phyloP scores from a whole-genome alignment of 2,797 vertebrate species.

The Aeoliscus strigatus region DNA sequence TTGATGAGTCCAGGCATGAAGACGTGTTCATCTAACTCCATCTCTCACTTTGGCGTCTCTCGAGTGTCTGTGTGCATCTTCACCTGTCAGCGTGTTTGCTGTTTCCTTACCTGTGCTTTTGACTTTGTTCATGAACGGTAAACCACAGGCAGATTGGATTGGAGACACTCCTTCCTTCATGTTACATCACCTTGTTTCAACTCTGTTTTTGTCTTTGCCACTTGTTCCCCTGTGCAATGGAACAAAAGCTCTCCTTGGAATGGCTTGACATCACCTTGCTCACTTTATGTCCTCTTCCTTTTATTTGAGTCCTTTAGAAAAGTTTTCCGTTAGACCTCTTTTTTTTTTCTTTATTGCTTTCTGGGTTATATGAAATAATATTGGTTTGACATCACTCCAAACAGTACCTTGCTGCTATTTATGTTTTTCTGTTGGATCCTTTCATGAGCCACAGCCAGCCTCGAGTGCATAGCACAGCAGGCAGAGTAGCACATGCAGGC shows the following conservation, averaged over 20 bases:
- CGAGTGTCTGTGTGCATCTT: conserved; percentile 53
- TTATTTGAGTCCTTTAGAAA: conserved; percentile 52
- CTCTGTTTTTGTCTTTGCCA: conserved; percentile 45
- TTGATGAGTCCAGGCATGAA: conserved; percentile 66
- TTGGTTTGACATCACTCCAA: conserved; percentile 54
- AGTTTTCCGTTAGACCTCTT: conserved; percentile 26
- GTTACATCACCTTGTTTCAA: conserved; percentile 44
- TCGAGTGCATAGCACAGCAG: conserved; percentile 19
- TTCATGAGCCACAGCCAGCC: conserved; percentile 34
- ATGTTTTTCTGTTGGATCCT: conserved; percentile 32
- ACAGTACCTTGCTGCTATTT: conserved; percentile 47
- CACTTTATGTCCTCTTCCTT: conserved; percentile 60
- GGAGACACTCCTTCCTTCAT: conserved; percentile 48
- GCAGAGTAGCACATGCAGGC: conserved; percentile 33
- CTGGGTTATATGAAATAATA: conserved; percentile 45
- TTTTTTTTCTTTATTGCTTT: conserved; percentile 37
- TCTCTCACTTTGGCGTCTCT: conserved; percentile 60
- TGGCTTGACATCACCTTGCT: conserved; percentile 71
- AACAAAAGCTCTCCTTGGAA: conserved; percentile 70
- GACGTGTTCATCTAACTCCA: conserved; percentile 54
- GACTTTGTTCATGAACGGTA: conserved; percentile 52
- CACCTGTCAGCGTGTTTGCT: conserved; percentile 55
- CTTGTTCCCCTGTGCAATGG: conserved; percentile 57
- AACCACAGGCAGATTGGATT: conserved; percentile 52
- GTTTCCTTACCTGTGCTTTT: conserved; percentile 50